These are phyloP conservation scores for Ceyx melanurus DNA, from an alignment of 2,113 vertebrate genomes.

Conservation along the genomic window DNA sequence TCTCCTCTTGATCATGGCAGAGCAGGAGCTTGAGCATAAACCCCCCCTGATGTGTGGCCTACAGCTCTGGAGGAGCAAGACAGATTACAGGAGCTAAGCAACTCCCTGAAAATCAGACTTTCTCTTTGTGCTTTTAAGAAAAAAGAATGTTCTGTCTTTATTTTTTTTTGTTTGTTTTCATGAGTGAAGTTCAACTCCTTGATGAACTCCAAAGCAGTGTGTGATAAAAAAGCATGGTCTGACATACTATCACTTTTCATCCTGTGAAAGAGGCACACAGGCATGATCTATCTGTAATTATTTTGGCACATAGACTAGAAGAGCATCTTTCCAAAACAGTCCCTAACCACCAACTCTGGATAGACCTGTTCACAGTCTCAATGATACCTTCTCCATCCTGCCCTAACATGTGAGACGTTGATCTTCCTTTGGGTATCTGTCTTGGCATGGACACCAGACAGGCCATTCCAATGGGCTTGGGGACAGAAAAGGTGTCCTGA, in stretches of 20 bases:
- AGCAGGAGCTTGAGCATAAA: background rate
- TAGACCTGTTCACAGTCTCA: background rate
- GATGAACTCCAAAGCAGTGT: background rate
- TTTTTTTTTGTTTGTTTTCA: background rate
- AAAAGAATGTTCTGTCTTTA: background rate
- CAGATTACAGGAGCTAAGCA: background rate
- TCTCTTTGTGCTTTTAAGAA: background rate
- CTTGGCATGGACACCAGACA: background rate
- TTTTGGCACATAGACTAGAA: fast-evolving
- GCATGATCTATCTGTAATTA: background rate
- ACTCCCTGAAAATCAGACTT: background rate
- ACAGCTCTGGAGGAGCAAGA: fast-evolving
- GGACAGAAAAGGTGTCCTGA: background rate
- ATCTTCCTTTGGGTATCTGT: background rate
- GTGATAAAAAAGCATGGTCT: background rate
- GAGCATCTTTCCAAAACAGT: fast-evolving
- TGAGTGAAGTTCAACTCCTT: background rate
- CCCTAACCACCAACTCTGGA: background rate
- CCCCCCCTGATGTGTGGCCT: too few relatives aligned
- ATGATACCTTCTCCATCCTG: fast-evolving
- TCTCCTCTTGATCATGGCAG: background rate
- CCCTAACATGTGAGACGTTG: fast-evolving
- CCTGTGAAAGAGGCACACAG: background rate
- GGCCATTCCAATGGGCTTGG: background rate
- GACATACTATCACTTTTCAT: background rate